Evolutionary conservation across 2,888 invertebrate genomes (phyloP), one percentile per base, ranked within the genome.

Genomic region (Dryocosmus kuriphilus): DNA sequence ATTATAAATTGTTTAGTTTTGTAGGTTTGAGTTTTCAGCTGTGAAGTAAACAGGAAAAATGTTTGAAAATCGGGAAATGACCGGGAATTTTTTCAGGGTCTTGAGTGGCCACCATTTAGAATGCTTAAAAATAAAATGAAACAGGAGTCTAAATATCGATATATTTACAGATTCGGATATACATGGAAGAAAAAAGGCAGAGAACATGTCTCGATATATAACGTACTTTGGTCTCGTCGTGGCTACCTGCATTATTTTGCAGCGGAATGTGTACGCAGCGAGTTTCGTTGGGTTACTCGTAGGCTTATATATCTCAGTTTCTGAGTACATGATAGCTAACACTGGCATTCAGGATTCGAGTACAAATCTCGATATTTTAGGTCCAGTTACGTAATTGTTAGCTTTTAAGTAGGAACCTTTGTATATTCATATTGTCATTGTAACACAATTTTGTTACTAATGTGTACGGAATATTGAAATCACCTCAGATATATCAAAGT

Each of bases 211-310:
- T 24, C 92, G 98, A 89, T 97, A 97, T 92, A 92, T 96, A 84
- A 97, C 97, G 7, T 98, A 98, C 89, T 92, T 96, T 62, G 98
- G 98, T 4, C 93, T 98, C 61, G 95, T 97, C 86, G 92, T 97
- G 61, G 96, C 97, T 51, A 97, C 97, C 0, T 96, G 95, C 85
- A 97, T 98, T 77, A 95, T 98, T 86, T 94, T 98, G 75, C 96
- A 97, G 85, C 95, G 95, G 87, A 97, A 96, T 77, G 94, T 95
- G 1, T 93, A 94, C 51, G 92, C 96, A 60, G 97, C 97, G 14
- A 95, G 95, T 77, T 89, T 96, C 71, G 95, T 98, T 74, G 98
- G 97, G 2, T 92, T 96, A 0, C 93, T 95, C 84, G 97, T 98
- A 24, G 94, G 96, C 32, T 90, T 96, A 41, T 98, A 98, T 90